Percentiles rank a stretch among this genome's conserved stretches.
phyloP scores from a whole-genome alignment of 1,140 invertebrate genomes.

The Ctenoplectra terminalis region DNA sequence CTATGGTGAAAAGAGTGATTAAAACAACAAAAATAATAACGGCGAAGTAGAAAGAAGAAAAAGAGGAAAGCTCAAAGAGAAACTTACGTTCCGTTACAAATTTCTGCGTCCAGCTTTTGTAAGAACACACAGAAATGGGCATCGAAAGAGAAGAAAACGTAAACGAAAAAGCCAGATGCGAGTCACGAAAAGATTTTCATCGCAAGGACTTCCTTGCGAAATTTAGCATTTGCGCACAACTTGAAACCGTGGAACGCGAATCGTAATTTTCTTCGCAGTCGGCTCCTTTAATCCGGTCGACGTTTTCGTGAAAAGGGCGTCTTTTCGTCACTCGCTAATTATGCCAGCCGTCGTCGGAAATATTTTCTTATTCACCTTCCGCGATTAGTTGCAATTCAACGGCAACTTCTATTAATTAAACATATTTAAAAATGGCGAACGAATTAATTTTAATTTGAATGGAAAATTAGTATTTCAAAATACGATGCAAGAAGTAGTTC shows the following conservation, averaged over 20 bases:
- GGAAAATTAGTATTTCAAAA: too few species aligned
- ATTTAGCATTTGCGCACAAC: neutral
- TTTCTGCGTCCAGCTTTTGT: too few species aligned
- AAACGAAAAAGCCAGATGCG: neutral
- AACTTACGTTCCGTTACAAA: neutral
- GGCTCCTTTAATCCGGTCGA: neutral
- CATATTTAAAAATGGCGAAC: too few species aligned
- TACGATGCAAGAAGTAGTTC: too few species aligned
- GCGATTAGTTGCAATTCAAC: neutral
- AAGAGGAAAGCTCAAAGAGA: neutral
- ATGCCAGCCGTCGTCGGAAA: neutral
- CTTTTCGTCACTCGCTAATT: conserved; percentile 17
- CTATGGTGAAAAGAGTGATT: too few species aligned
- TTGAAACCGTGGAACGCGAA: neutral
- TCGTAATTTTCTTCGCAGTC: neutral
- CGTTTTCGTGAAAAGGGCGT: neutral
- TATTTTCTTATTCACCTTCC: neutral
- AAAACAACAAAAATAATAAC: neutral
- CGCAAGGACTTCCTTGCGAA: neutral
- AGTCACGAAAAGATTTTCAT: neutral
- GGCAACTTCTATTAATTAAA: neutral
- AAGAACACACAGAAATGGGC: too few species aligned
- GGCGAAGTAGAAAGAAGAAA: neutral
- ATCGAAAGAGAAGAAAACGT: too few species aligned
- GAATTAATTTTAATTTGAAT: too few species aligned